These are phyloP conservation scores for Stratiomys singularior DNA, from an alignment of 2,888 invertebrate genomes.

Conservation along the genomic window DNA sequence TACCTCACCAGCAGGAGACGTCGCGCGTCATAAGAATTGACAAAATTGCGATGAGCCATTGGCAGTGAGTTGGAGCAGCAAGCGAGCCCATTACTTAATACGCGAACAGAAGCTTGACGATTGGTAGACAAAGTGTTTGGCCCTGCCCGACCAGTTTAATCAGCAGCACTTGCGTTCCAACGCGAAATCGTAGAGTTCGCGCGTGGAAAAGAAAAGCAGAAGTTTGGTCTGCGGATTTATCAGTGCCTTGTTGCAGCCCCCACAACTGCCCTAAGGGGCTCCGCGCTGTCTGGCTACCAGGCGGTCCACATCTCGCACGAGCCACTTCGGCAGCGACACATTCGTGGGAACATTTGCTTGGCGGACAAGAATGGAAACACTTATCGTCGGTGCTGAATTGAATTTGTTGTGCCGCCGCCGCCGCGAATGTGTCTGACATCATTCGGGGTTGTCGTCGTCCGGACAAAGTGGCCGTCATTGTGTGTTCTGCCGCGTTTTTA, in stretches of 20 bases:
- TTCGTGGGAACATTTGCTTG: conserved; percentile 13
- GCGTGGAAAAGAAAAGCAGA: not conserved
- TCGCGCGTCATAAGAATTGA: not conserved
- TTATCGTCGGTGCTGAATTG: not conserved
- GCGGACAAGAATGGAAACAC: conserved; percentile 17
- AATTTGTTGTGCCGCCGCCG: conserved; percentile 23
- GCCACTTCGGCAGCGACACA: not conserved
- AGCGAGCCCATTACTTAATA: not conserved
- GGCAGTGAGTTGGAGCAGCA: not conserved
- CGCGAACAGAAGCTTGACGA: conserved; percentile 11
- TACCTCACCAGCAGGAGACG: not conserved
- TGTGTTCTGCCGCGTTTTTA: conserved; percentile 14
- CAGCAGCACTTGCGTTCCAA: not conserved
- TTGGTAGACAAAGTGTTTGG: not conserved
- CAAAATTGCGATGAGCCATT: not conserved
- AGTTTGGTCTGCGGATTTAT: not conserved
- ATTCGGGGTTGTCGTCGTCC: conserved; percentile 13
- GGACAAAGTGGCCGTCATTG: conserved; percentile 23
- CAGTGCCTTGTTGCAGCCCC: not conserved
- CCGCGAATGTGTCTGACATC: conserved; percentile 41
- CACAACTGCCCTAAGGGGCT: conserved; percentile 26
- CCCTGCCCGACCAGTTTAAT: not conserved
- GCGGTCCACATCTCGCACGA: conserved; percentile 9
- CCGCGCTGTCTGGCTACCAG: conserved; percentile 34
- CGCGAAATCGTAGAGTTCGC: not conserved